Base-by-base conservation (phyloP, 2,888 invertebrate species). In the Chydorus sphaericus region DNA sequence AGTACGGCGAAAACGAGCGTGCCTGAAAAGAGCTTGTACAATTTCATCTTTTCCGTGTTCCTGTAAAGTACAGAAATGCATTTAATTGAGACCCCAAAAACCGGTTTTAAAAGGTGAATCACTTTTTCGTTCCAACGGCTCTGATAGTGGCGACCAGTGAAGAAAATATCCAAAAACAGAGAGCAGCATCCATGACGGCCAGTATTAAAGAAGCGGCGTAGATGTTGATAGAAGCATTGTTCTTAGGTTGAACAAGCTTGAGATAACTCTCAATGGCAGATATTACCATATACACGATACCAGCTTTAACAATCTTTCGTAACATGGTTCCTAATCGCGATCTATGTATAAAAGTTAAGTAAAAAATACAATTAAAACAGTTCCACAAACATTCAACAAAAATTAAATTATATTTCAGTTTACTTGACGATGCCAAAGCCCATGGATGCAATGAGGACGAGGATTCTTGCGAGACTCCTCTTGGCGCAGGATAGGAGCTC, bases 381-480 rank as follows among this genome's bases (percentile, higher is more conserved):
- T n/a, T n/a, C n/a, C n/a, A n/a, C n/a, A n/a, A n/a, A 14, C 29
- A 20, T n/a, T 4, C 18, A 28, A n/a, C 10, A 16, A n/a, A n/a
- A n/a, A n/a, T n/a, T n/a, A n/a, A n/a, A n/a, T n/a, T n/a, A n/a
- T n/a, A n/a, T n/a, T n/a, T n/a, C n/a, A n/a, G n/a, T 81, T 76
- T 67, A 86, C 86, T 92, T 93, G 61, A 93, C 92, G 64, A 94
- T 92, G 49, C 94, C 94, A 73, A 92, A 94, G 50, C 94, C 94
- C 50, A 94, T 76, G 60, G 90, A 90, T 59, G 93, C 93, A 57
- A 94, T 91, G 57, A 96, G 85, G 61, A 94, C 90, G 56, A 96
- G 74, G 84, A 94, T 91, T 61, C 93, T 75, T 0, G 94, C 89
- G 61, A 96, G 74, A 1, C 92, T 87, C 55, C 93, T 73, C 72